Percentiles rank a stretch among this genome's conserved stretches.
Conservation (phyloP, 2,797 vertebrate genomes). For the Ficedula albicollis region DNA sequence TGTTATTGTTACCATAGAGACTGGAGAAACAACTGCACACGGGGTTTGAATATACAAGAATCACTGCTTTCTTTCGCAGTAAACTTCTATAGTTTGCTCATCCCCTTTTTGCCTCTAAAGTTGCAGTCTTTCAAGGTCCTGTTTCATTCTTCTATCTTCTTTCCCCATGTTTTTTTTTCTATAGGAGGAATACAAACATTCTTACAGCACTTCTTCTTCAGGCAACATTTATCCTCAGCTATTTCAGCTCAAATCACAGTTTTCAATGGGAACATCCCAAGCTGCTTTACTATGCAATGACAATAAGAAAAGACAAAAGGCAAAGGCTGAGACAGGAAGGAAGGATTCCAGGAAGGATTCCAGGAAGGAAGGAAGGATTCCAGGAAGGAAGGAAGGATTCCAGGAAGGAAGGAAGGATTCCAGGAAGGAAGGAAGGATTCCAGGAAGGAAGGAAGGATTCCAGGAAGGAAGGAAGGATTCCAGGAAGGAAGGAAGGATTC, state of each 20-base stretch:
- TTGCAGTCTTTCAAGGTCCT: neutral
- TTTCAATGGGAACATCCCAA: neutral
- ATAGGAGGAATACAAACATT: neutral
- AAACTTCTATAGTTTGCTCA: neutral
- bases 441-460: neutral
- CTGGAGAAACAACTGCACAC: neutral
- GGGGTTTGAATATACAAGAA: neutral
- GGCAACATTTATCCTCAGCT: neutral
- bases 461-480: no score
- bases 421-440: no score
- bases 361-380: no score
- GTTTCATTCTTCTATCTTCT: neutral
- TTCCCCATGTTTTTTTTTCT: neutral
- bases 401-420: no score
- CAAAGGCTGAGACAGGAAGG: neutral
- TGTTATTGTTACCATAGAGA: conserved; percentile 8
- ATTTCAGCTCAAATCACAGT: neutral
- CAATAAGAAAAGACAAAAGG: neutral
- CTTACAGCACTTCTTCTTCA: neutral
- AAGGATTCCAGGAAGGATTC: neutral
- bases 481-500: no score
- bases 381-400: no score
- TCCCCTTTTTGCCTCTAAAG: neutral
- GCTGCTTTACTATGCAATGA: neutral
- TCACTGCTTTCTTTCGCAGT: neutral